Evolutionary conservation across 2,888 invertebrate genomes (phyloP).

Genomic region (Monoplex corrugatus): DNA sequence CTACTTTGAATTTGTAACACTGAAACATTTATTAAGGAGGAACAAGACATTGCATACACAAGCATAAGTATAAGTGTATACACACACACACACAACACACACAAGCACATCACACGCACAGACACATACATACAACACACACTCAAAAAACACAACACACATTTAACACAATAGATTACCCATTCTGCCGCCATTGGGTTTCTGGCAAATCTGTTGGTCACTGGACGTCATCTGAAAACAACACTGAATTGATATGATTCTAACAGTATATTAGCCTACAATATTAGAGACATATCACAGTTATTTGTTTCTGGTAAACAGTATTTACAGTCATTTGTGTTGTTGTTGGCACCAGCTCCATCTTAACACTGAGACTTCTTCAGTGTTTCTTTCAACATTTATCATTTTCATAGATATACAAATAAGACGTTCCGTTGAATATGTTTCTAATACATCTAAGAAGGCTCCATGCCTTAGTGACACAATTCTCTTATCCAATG

Average conservation of each 20-base stretch:
- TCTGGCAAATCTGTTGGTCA: slow-evolving; percentile 48
- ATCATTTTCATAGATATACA: neutral
- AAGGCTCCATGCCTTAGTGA: no score
- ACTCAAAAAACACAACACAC: neutral
- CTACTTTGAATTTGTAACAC: neutral
- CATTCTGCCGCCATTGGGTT: slow-evolving; percentile 56
- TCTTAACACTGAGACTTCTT: neutral
- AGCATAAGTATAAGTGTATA: neutral
- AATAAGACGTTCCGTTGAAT: no score
- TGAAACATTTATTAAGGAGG: neutral
- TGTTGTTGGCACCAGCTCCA: neutral
- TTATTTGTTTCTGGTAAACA: neutral
- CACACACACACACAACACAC: neutral
- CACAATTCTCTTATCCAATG: no score
- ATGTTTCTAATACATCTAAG: no score
- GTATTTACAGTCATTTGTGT: neutral
- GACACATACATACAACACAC: neutral
- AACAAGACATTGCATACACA: neutral
- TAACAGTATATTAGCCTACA: neutral
- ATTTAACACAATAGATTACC: slow-evolving; percentile 35
- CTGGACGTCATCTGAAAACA: slow-evolving; percentile 35
- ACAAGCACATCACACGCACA: neutral
- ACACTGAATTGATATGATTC: neutral
- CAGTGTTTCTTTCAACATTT: neutral
- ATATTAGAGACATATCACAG: neutral